Evolutionary conservation across 1,140 invertebrate species (phyloP), one percentile per base, ranked within the genome.

Genomic region (Drosophila insularis): DNA sequence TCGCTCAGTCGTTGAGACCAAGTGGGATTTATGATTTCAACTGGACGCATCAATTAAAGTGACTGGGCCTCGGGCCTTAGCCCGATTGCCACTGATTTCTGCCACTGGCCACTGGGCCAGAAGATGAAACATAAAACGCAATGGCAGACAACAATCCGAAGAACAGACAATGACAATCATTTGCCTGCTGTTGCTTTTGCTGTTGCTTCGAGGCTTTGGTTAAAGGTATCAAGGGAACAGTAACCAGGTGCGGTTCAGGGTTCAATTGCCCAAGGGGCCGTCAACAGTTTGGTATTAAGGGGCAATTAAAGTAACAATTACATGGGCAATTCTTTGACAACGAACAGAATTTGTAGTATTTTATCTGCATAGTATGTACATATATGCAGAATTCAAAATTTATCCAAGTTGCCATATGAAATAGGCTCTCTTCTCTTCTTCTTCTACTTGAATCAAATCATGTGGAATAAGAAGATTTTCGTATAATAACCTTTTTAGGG

Each of bases 1-100:
- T 27, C 27, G 27, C 27, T 27, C 27, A 27, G 27, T 27, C 27
- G 27, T 56, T 14, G 55, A 35, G 14, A 35, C 40, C 43, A 64
- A 71, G 56, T 66, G 69, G 66, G 73, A 79, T 79, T 79, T 79
- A 79, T 73, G 73, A 65, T 72, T 76, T 68, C 43, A 63, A 55
- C 43, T 46, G 35, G 43, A 14, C 63, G 61, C 68, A 80, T 71
- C 72, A 73, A 80, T 80, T 75, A 80, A 75, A 66, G 23, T 50
- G 43, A 50, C 43, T 50, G 43, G 43, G 17, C 7, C 43, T 10
- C 19, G 8, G 8, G 14, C 4, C n/a, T 14, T 6, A 7, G 17
- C 7, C 10, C 10, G 71, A 67, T 53, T 50, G 8, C 17, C 19
- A 37, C 35, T 11, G 35, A 27, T 27, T 27, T 27, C 27, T 6